A percentile compares a stretch with the other conserved stretches of the same genome.
Conservation (phyloP, 1,140 invertebrate genomes). For the Drosophila ananassae region DNA sequence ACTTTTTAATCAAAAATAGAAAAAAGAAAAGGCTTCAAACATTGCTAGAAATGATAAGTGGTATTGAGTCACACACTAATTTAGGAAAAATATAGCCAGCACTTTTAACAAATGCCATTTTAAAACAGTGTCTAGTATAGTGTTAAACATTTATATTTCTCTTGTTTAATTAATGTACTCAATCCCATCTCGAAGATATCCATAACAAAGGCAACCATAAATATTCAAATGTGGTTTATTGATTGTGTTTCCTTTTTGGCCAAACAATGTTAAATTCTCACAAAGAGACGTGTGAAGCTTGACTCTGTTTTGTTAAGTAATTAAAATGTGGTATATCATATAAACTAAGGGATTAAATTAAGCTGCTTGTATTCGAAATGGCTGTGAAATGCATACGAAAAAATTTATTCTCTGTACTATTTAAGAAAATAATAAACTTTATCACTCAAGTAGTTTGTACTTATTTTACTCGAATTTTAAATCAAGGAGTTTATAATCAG, state of each 20-base stretch:
- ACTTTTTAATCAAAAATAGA: background rate
- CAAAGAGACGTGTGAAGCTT: background rate
- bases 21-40: too few species aligned
- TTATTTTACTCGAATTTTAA: background rate
- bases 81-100: too few species aligned
- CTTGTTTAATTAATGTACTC: background rate
- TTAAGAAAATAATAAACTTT: too few species aligned
- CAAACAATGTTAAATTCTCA: background rate
- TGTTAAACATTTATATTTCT: background rate
- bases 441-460: too few species aligned
- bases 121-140: too few species aligned
- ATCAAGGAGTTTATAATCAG: background rate
- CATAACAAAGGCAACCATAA: background rate
- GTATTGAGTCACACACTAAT: too few species aligned
- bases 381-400: background rate
- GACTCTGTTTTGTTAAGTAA: background rate
- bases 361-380: slow-evolving; percentile 2
- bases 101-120: too few species aligned
- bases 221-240: background rate
- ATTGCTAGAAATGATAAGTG: too few species aligned
- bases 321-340: background rate
- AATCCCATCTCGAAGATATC: background rate
- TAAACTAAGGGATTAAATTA: background rate
- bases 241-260: background rate
- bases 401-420: too few species aligned